These are phyloP conservation scores for Cyphomyrus plagiostoma DNA, from an alignment of 2,113 vertebrate species.

Conservation along the genomic window DNA sequence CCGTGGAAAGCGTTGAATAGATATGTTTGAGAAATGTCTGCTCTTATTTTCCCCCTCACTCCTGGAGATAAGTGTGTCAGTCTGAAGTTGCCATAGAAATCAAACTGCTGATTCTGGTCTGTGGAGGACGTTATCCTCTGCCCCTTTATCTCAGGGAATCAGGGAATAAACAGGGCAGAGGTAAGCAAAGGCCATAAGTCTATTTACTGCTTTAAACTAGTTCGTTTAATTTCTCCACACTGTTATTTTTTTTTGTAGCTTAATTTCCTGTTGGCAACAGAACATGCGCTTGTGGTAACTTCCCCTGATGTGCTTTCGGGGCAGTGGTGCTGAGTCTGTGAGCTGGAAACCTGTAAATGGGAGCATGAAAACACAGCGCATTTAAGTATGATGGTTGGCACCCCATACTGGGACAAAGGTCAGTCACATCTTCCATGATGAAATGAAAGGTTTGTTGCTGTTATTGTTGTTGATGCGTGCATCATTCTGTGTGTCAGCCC, in stretches of 20 bases:
- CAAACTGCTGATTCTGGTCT: neutral
- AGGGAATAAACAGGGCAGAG: neutral
- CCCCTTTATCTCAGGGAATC: neutral
- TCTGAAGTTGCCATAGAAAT: slow-evolving; percentile 15
- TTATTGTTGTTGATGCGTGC: too few species aligned
- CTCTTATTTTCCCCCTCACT: neutral
- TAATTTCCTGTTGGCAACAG: neutral
- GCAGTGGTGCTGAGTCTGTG: neutral
- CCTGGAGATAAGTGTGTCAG: neutral
- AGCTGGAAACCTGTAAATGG: neutral
- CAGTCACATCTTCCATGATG: neutral
- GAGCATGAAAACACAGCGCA: neutral
- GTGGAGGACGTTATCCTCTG: neutral
- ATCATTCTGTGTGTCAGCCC: neutral
- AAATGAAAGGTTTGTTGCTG: neutral
- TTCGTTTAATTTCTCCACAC: neutral
- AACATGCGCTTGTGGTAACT: neutral
- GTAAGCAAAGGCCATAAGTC: neutral
- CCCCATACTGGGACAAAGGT: neutral
- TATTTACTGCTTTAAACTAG: neutral
- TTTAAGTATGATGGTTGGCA: neutral
- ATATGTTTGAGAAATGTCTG: neutral
- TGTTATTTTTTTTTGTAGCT: neutral
- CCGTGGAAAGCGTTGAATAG: neutral
- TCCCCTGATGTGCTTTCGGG: neutral